Evolutionary conservation across 2,113 vertebrate genomes (phyloP).

Genomic region (Tympanuchus pallidicinctus): DNA sequence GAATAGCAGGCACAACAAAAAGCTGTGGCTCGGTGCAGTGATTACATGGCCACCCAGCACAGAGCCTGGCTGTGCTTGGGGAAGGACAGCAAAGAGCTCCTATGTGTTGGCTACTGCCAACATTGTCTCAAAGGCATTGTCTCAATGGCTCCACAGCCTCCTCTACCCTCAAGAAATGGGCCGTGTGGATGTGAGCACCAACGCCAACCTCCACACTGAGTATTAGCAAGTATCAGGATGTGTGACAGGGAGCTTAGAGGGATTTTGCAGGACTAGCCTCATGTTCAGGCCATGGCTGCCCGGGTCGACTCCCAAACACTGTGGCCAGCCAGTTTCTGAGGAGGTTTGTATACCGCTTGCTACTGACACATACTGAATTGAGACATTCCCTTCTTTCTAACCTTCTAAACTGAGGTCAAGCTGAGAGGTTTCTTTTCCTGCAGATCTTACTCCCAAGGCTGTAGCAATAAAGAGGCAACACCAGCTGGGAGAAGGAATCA

Average conservation of each 20-base stretch:
- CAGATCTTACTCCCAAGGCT: background rate
- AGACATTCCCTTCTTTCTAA: background rate
- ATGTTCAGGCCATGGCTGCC: background rate
- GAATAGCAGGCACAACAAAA: background rate
- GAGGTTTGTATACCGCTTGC: background rate
- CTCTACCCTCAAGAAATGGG: background rate
- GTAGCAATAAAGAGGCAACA: background rate
- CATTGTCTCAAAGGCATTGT: background rate
- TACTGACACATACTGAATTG: background rate
- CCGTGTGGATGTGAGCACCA: background rate
- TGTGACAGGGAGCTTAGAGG: accelerated
- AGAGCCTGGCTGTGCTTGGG: background rate
- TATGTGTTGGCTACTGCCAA: background rate
- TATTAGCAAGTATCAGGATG: background rate
- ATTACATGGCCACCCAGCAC: background rate
- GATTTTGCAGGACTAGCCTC: background rate
- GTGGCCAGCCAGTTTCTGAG: background rate
- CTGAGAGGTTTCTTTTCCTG: background rate
- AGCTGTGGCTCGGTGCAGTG: background rate
- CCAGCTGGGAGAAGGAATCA: background rate
- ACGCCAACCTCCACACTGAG: background rate
- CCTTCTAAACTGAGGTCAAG: background rate
- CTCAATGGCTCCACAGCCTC: background rate
- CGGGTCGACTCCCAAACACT: background rate
- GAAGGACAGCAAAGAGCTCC: background rate